phyloP scores from a whole-genome alignment of 2,888 invertebrate species.

The Hirtodrosophila cameraria region DNA sequence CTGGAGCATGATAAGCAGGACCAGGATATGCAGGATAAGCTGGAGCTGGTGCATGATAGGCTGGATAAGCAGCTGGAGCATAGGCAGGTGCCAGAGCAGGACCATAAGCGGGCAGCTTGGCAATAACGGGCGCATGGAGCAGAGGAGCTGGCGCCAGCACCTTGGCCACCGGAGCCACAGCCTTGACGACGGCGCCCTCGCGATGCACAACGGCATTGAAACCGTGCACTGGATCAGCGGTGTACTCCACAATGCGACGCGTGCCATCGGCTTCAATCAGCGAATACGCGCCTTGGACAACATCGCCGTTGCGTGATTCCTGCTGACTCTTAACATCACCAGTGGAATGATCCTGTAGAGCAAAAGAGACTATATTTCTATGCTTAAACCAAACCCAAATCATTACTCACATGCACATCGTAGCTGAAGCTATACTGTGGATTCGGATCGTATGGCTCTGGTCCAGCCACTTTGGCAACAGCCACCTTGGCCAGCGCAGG shows the following conservation, averaged over 20 bases:
- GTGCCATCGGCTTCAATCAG: conserved; percentile 86
- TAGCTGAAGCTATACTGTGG: conserved; percentile 86
- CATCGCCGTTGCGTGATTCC: conserved; percentile 85
- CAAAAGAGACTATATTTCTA: neutral
- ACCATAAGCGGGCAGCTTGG: conserved; percentile 64
- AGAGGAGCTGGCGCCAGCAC: conserved; percentile 74
- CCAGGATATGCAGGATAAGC: conserved; percentile 44
- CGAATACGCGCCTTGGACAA: conserved; percentile 86
- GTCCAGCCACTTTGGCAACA: conserved; percentile 80
- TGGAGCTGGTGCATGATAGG: conserved; percentile 33
- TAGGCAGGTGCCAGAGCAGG: conserved; percentile 49
- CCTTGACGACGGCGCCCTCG: conserved; percentile 84
- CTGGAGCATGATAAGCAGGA: conserved; percentile 41
- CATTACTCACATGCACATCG: conserved; percentile 85
- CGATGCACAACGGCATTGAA: conserved; percentile 86
- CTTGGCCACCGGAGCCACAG: conserved; percentile 81
- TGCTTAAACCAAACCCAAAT: too few relatives aligned
- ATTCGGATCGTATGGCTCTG: conserved; percentile 85
- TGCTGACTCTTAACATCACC: conserved; percentile 86
- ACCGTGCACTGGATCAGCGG: conserved; percentile 86
- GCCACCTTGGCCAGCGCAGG: conserved; percentile 72
- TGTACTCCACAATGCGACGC: conserved; percentile 86
- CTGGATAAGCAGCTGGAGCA: too few relatives aligned
- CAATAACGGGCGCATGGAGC: conserved; percentile 68
- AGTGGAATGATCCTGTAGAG: conserved; percentile 84